Evolutionary conservation across 1,140 invertebrate species (phyloP), one percentile per base, ranked within the genome.

Genomic region (Araneus ventricosus): DNA sequence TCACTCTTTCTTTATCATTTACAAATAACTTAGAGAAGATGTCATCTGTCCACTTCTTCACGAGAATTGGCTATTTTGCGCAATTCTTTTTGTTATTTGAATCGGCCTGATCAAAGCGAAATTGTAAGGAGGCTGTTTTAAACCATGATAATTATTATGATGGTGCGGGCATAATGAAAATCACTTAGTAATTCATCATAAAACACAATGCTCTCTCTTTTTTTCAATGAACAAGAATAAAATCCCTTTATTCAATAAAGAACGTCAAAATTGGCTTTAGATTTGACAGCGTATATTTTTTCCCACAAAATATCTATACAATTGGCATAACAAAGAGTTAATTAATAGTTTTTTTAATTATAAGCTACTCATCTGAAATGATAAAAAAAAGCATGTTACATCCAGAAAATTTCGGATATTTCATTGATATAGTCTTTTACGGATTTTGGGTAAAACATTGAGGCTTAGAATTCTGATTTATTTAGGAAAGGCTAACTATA

Each of bases 81-180:
- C 22, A 14, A 80, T 80, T 39, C n/a, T 67, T 39, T 82, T 82
- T 82, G 17, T 82, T 45, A 82, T 82, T 82, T 82, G 39, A 82
- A 82, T 45, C 80, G 80, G 80, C 30, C 41, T n/a, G 24, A 45
- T 82, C 80, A 82, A 82, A 82, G 80, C 24, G 24, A 82, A 67
- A 67, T n/a, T 27, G 63, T 14, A 67, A 67, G 14, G 10, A 14
- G 8, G 24, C n/a, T 45, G 80, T 82, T 82, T 82, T 82, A 82
- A 41, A 82, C 24, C 24, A 4, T 45, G 41, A 82, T 27, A 52
- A 52, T 82, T 82, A 75, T 20, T 30, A 75, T 20, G 30, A 75
- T 37, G 30, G 70, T 30, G 17, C 0, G 67, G 27, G 34, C 30
- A 37, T 75, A 75, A 75, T 37, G 20, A 20, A 75, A 75, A 75